A percentile compares a stretch with the other conserved stretches of the same genome.
These are phyloP conservation scores for Cataglyphis altisquamis DNA, from an alignment of 2,888 invertebrate species.

Conservation along the genomic window DNA sequence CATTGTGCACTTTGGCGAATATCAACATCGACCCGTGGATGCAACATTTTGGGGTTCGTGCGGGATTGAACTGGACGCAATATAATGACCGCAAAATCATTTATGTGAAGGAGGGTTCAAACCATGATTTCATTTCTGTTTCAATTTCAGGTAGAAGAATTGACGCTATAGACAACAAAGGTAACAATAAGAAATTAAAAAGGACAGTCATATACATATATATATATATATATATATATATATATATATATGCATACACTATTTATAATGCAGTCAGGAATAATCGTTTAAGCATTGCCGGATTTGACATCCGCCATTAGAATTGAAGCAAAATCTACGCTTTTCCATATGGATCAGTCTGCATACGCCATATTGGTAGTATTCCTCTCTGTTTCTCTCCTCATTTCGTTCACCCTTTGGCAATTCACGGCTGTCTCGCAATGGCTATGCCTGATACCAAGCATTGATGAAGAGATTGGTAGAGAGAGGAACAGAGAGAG, in stretches of 20 bases:
- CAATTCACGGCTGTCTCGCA: conserved; percentile 59
- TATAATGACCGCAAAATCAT: too few species aligned
- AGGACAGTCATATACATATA: not conserved
- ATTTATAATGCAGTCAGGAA: not conserved
- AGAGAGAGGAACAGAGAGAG: conserved; percentile 55
- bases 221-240: too few species aligned
- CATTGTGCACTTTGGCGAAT: too few species aligned
- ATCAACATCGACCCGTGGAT: too few species aligned
- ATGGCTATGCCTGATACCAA: conserved; percentile 78
- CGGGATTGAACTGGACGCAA: too few species aligned
- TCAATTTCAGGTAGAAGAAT: too few species aligned
- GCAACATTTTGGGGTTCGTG: too few species aligned
- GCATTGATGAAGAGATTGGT: conserved; percentile 63
- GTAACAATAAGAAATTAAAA: too few species aligned
- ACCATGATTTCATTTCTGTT: too few species aligned
- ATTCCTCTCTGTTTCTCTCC: conserved; percentile 72
- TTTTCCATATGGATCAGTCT: conserved; percentile 43
- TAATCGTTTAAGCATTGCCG: conserved; percentile 36
- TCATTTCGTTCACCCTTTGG: conserved; percentile 71
- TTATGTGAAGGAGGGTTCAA: too few species aligned
- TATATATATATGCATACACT: not conserved
- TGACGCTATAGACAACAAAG: too few species aligned
- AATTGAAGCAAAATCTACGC: conserved; percentile 61
- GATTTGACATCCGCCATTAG: conserved; percentile 75
- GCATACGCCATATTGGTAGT: conserved; percentile 77